Percentiles rank a stretch among this genome's conserved stretches.
phyloP scores from a whole-genome alignment of 1,140 invertebrate genomes.

The Calephelis nemesis region DNA sequence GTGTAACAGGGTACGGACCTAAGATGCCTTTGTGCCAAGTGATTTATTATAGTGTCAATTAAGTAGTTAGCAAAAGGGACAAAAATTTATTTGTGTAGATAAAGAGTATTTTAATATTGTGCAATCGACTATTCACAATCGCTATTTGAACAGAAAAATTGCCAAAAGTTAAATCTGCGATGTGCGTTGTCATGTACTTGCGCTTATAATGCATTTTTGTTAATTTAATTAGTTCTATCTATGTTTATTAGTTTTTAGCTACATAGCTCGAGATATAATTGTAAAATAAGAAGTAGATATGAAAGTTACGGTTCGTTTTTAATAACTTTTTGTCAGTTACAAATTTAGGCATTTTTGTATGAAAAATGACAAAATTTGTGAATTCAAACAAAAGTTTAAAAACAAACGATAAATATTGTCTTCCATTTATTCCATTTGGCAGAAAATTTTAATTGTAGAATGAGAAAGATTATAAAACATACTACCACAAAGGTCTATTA shows the following conservation, averaged over 20 bases:
- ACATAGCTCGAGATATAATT: conserved; percentile 40
- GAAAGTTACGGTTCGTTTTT: conserved; percentile 30
- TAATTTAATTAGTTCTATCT: conserved; percentile 67
- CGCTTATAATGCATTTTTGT: conserved; percentile 66
- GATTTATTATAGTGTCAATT: conserved; percentile 78
- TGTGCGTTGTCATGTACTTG: conserved; percentile 32
- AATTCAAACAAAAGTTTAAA: conserved; percentile 29
- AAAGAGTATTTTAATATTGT: conserved; percentile 67
- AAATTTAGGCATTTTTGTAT: conserved; percentile 6
- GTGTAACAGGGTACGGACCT: conserved; percentile 77
- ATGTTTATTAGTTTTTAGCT: conserved; percentile 45
- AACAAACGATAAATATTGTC: conserved; percentile 45
- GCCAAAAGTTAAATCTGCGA: conserved; percentile 50
- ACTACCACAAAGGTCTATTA: conserved; percentile 47
- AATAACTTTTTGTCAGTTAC: conserved; percentile 24
- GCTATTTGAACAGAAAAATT: conserved; percentile 49
- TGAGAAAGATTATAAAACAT: conserved; percentile 45
- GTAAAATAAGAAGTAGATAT: conserved; percentile 46
- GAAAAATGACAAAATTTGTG: conserved; percentile 25
- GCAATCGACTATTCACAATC: conserved; percentile 62
- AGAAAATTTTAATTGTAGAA: conserved; percentile 70
- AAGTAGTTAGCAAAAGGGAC: conserved; percentile 68
- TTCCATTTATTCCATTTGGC: conserved; percentile 73
- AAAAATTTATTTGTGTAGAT: conserved; percentile 72
- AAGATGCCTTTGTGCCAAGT: conserved; percentile 77